Conservation (phyloP, 1,140 invertebrate species). For the Kradibia gibbosae region DNA sequence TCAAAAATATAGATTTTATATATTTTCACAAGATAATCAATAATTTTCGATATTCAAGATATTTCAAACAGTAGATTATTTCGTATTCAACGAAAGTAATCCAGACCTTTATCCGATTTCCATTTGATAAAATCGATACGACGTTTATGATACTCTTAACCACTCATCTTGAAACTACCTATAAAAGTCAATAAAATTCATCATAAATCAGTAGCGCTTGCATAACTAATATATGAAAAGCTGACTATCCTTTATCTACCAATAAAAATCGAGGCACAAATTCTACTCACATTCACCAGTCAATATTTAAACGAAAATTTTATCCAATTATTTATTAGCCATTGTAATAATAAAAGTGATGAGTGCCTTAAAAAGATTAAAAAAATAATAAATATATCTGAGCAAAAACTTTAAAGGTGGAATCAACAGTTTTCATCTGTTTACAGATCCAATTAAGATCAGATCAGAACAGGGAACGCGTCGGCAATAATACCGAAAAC, state of each 20-base stretch:
- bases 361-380: too few species aligned
- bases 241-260: background rate
- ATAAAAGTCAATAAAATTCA: slow-evolving; percentile 10
- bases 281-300: background rate
- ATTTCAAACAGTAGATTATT: background rate
- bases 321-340: background rate
- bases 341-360: background rate
- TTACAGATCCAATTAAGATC: too few species aligned
- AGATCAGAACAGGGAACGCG: too few species aligned
- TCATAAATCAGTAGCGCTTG: background rate
- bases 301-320: background rate
- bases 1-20: background rate
- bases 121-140: background rate
- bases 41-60: background rate
- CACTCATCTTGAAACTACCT: background rate
- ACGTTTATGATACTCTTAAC: slow-evolving; percentile 2
- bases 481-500: too few species aligned
- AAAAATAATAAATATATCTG: too few species aligned
- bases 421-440: too few species aligned
- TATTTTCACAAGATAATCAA: background rate
- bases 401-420: too few species aligned
- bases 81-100: background rate
- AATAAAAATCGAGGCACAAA: background rate
- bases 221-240: background rate
- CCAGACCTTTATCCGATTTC: background rate